A percentile compares a stretch with the other conserved stretches of the same genome.
Evolutionary conservation across 2,888 invertebrate species (phyloP).

Genomic region (Rhabditophanes sp.): DNA sequence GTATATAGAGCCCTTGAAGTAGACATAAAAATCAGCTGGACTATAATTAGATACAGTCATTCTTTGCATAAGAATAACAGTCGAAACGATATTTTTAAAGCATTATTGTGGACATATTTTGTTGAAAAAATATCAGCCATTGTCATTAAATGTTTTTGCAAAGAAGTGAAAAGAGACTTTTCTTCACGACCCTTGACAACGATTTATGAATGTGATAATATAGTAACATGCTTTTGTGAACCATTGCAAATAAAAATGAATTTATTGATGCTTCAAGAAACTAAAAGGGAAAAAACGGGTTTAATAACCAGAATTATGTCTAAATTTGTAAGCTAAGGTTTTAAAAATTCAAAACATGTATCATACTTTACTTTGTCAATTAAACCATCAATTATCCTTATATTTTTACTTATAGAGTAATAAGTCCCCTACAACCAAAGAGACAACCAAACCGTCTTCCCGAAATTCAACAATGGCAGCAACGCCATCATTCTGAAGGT

Average conservation of each 20-base stretch:
- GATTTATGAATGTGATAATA: constrained; percentile 13
- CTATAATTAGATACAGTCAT: constrained; percentile 11
- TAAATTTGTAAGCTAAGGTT: constrained; percentile 6
- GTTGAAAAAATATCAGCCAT: constrained; percentile 14
- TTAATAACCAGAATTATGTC: constrained; percentile 7
- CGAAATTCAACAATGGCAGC: constrained; percentile 14
- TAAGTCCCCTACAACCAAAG: constrained; percentile 13
- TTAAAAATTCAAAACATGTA: constrained; percentile 3
- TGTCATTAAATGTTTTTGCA: constrained; percentile 17
- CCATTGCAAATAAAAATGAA: no score
- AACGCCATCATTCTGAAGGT: constrained; percentile 7
- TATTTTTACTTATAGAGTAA: constrained; percentile 11
- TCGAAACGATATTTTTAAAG: constrained; percentile 11
- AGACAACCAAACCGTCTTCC: constrained; percentile 9
- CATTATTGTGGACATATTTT: constrained; percentile 16
- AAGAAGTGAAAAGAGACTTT: constrained; percentile 14
- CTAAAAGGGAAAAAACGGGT: constrained; percentile 5
- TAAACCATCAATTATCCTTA: not conserved
- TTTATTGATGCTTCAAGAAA: no score
- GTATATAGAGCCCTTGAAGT: constrained; percentile 15
- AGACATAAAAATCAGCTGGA: constrained; percentile 15
- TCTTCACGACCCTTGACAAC: constrained; percentile 13
- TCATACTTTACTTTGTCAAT: not conserved
- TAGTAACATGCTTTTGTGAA: constrained; percentile 11
- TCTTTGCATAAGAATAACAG: no score